Base-by-base conservation (phyloP, 2,888 invertebrate genomes). In the Trissonchulus latispiculum region DNA sequence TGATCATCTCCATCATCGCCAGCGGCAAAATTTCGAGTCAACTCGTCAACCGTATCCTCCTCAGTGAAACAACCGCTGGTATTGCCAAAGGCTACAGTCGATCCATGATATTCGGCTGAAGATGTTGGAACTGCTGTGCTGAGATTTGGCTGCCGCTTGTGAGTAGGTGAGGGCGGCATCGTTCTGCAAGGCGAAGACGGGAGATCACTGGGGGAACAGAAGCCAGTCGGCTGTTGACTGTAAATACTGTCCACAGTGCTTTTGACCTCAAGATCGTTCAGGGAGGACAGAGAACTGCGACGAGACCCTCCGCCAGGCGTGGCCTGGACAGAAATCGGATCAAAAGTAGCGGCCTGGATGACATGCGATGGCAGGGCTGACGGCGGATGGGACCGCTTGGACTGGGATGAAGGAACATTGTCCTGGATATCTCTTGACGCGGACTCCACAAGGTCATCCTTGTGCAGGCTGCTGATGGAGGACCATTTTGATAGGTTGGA, bases 111-210 rank as follows among this genome's bases (percentile, higher is more conserved):
- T 48, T 48, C 48, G 48, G 48, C 48, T 23, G 8, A 8, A 15
- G 48, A 48, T 23, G 8, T 23, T 8, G 48, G 48, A 3, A 35
- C 33, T 15, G 8, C 33, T 15, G 23, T 35, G 33, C 18, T 18
- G 68, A 18, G 29, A 15, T 32, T n/a, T 2, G 68, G 33, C 18
- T 23, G 29, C 33, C 31, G 32, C 68, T 32, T 15, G 2, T 32
- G 29, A 8, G 32, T 28, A 15, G 68, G 68, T 8, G 48, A 48
- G 15, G 80, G 88, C 1, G 91, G 90, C 81, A 90, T 88, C 62
- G 91, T 91, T 82, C 90, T 90, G 71, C 92, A 91, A 0, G 95
- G 95, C 0, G 95, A 95, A 86, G 95, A 95, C 0, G 95, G 95
- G 71, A 95, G 87, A 85, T 95, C 95, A 80, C 93, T 93, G 0